Evolutionary conservation across 2,113 vertebrate species (phyloP).

Genomic region (Thoracochromis brauschi): DNA sequence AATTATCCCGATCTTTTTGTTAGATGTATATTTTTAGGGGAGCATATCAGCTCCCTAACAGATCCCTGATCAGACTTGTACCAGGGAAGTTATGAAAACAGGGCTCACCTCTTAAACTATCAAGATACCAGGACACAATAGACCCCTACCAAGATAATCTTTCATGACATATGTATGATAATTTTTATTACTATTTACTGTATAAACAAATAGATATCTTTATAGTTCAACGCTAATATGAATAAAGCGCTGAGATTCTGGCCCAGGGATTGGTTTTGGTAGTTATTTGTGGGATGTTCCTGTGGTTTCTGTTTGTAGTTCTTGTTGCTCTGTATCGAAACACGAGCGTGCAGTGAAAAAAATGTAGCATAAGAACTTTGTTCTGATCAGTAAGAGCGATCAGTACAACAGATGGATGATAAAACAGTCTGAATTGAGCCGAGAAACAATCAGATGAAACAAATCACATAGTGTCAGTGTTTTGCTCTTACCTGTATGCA

Average conservation of each 20-base stretch:
- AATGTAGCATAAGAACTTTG: not conserved
- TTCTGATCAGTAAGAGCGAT: not conserved
- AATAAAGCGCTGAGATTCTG: not conserved
- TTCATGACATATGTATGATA: not conserved
- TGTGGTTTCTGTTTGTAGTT: not conserved
- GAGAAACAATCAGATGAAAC: not conserved
- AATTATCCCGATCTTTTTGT: not conserved
- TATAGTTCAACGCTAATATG: not conserved
- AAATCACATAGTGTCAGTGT: not conserved
- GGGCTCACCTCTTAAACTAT: not conserved
- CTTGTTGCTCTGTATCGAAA: not conserved
- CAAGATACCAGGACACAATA: not conserved
- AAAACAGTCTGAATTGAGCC: not conserved
- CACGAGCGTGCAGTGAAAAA: not conserved
- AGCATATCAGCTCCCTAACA: not conserved
- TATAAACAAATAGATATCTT: not conserved
- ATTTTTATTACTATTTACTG: not conserved
- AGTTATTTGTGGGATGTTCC: not conserved
- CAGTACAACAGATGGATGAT: not conserved
- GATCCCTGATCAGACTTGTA: not conserved
- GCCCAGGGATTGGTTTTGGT: not conserved
- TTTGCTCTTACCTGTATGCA: constrained; percentile 66
- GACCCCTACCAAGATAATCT: not conserved
- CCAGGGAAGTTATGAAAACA: not conserved
- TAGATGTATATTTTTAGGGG: not conserved